Base-by-base conservation (phyloP, 2,797 vertebrate genomes). In the Myotis pilosus region DNA sequence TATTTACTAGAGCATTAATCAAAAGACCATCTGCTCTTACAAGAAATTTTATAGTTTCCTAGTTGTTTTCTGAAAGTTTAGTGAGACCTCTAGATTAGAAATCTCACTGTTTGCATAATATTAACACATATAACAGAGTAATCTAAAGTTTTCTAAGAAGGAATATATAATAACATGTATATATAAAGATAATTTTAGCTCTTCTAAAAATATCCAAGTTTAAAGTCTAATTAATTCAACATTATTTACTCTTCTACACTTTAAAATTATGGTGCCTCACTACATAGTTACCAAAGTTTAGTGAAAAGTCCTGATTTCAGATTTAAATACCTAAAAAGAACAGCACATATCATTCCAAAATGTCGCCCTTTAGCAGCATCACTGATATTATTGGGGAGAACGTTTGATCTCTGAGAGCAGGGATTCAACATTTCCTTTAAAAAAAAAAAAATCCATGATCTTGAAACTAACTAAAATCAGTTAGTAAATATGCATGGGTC, bases 11-110 rank as follows among this genome's bases (percentile, higher is more conserved):
- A 87, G 82, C 76, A 74, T 97, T 96, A 96, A 97, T 97, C 87
- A 97, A 96, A 95, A 98, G 97, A 92, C 92, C 93, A 97, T 97
- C 95, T 98, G 88, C 93, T 98, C 95, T 81, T 96, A 92, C 83
- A 97, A 91, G 89, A 95, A 1, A 96, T 96, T 97, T 94, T 97
- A 68, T 93, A 85, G 94, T 97, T 96, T 94, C 51, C 28, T 80
- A 95, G 79, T 95, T 96, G 87, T 57, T 93, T 94, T 69, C 44
- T 93, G 57, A 95, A 90, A 94, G 38, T 95, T 97, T 95, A 89
- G 69, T 88, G 66, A 92, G 88, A 76, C 81, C 92, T 81, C 41
- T 88, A 74, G 92, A 97, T 96, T 97, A 87, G 62, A 97, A 89
- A 91, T 68, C 74, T 91, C 83, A 95, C 68, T 88, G 95, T 91